Base-by-base conservation (phyloP, 2,888 invertebrate genomes). In the Ischnus inquisitorius region DNA sequence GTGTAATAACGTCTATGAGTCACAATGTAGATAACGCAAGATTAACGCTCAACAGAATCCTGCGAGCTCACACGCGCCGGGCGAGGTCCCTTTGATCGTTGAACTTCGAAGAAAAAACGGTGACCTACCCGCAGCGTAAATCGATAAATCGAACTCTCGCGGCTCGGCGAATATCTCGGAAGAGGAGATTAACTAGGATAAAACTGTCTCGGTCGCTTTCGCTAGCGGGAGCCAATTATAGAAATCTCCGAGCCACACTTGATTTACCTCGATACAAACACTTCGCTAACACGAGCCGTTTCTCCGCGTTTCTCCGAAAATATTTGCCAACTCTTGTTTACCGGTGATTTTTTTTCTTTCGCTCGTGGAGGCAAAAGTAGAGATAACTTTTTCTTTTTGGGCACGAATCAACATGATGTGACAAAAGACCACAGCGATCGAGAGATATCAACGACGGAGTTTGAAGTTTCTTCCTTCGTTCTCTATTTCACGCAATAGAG, bases 101-200 rank as follows among this genome's bases (percentile, higher is more conserved):
- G 14, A 48, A n/a, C 22, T 14, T 39, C 19, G 8, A n/a, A 64
- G n/a, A 65, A 75, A 48, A 39, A 64, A 6, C 41, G 25, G 19
- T 1, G 14, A 51, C 34, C 19, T 34, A 14, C 46, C 62, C 19
- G 25, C 4, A 39, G 51, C n/a, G 16, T 1, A 46, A 74, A 79
- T 79, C 72, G 72, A 79, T 74, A 65, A 60, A 79, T 54, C 79
- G 64, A 79, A 43, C 16, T 54, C 54, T 25, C 25, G 34, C 19
- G 5, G 34, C 41, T 74, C 64, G 39, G 64, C 64, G 39, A 71
- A 64, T 57, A 72, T 22, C 34, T 34, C 54, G 12, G 39, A 16
- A 10, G 6, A 22, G 25, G 57, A 28, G 46, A 57, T 67, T 48
- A 67, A 3, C 46, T 46, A n/a, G 74, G 60, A 80, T 74, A 60